phyloP scores from a whole-genome alignment of 2,888 invertebrate species.

The Caenorhabditis uteleia region DNA sequence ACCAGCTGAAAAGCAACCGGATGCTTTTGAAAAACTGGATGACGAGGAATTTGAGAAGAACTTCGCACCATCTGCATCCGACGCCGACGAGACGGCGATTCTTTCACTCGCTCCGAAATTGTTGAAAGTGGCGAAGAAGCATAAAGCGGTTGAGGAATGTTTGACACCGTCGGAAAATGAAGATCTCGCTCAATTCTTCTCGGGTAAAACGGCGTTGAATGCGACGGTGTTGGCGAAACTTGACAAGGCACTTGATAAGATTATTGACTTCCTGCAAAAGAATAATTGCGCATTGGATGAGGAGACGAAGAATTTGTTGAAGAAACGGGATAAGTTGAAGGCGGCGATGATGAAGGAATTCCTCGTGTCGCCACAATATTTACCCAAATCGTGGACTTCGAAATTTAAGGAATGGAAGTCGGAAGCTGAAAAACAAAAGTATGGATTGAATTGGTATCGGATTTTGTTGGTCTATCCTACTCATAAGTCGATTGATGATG shows the following conservation, averaged over 20 bases:
- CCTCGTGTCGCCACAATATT: slow-evolving; percentile 42
- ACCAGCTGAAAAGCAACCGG: slow-evolving; percentile 18
- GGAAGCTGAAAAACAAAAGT: slow-evolving; percentile 39
- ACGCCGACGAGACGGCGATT: slow-evolving; percentile 29
- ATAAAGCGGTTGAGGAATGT: slow-evolving; percentile 38
- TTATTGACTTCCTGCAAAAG: slow-evolving; percentile 40
- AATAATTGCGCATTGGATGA: slow-evolving; percentile 38
- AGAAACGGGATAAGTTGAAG: slow-evolving; percentile 39
- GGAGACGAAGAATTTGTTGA: slow-evolving; percentile 37
- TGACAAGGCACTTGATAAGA: slow-evolving; percentile 40
- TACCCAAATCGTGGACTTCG: slow-evolving; percentile 44
- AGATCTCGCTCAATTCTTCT: slow-evolving; percentile 39
- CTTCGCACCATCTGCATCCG: slow-evolving; percentile 1
- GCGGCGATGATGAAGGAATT: slow-evolving; percentile 47
- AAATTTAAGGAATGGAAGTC: slow-evolving; percentile 44
- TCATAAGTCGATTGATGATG: slow-evolving; percentile 48
- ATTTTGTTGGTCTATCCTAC: slow-evolving; percentile 37
- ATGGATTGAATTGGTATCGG: slow-evolving; percentile 46
- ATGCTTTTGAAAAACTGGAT: slow-evolving; percentile 33
- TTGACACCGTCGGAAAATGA: slow-evolving; percentile 42
- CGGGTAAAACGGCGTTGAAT: slow-evolving; percentile 39
- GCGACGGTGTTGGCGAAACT: slow-evolving; percentile 17
- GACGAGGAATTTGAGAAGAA: slow-evolving; percentile 35
- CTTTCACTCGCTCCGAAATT: slow-evolving; percentile 31
- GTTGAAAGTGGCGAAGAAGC: slow-evolving; percentile 32